Evolutionary conservation across 2,888 invertebrate species (phyloP), one percentile per base, ranked within the genome.

Genomic region (Apodemia mormo): DNA sequence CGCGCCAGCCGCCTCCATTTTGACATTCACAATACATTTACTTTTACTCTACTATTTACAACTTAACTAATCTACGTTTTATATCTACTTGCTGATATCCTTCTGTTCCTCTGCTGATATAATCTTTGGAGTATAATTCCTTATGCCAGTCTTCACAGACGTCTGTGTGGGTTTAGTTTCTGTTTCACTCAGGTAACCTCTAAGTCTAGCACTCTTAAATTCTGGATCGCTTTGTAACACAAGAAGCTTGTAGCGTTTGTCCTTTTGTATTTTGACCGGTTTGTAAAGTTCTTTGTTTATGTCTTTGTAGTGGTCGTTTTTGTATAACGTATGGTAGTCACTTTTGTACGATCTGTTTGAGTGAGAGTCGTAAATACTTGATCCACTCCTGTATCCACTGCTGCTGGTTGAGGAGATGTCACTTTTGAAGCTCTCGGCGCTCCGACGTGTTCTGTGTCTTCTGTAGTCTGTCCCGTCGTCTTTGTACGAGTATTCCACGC

Each of bases 111-210:
- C 94, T 71, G 94, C 94, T 37, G 94, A 93, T 61, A 96, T 85
- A 72, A 95, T 95, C 84, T 96, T 96, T 30, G 96, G 96, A 30
- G 95, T 96, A 76, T 96, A 96, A 83, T 96, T 96, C 75, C 96
- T 93, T 76, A 96, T 95, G 66, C 96, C 95, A 70, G 90, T 94
- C 77, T 92, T 95, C 82, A 94, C 95, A 73, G 87, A 82, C 73
- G 82, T 85, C 7, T 61, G 64, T 14, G 86, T 80, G 8, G 79
- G 83, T 10, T 92, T 91, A 76, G 94, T 94, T 65, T 91, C 91
- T 1, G 87, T 76, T 70, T 92, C 91, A 70, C 84, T 86, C 70
- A 88, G 76, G 80, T 92, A 87, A 80, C 87, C 84, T 80, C 89
- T 85, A 73, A 89, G 76, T 66, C 87, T 78, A 45, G 84, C 82